Evolutionary conservation across 2,113 vertebrate genomes (phyloP).

Genomic region (Apteryx owenii): DNA sequence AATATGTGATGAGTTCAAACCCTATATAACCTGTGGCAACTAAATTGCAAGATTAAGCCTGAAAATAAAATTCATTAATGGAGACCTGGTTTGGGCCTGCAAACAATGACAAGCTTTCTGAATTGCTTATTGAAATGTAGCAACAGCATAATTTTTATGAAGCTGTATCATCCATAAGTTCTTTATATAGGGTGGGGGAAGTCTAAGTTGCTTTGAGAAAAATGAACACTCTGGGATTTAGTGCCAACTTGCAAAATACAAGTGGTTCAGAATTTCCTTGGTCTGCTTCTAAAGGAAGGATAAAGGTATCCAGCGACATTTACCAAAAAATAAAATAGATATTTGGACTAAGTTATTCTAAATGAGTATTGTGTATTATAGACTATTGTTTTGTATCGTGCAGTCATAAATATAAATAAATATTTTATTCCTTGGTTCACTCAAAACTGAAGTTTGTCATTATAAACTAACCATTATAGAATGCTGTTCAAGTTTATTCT

Average conservation of each 20-base stretch:
- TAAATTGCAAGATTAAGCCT: not conserved
- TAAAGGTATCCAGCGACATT: not conserved
- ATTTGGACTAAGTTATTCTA: not conserved
- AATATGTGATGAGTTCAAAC: not conserved
- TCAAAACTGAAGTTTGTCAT: not conserved
- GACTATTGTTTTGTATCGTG: not conserved
- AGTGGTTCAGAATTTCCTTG: not conserved
- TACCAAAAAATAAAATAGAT: not conserved
- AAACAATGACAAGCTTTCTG: not conserved
- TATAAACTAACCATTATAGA: not conserved
- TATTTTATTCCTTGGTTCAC: not conserved
- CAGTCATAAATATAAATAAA: not conserved
- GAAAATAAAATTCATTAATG: not conserved
- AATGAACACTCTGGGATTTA: not conserved
- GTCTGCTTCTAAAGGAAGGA: not conserved
- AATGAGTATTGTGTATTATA: not conserved
- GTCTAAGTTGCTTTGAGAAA: not conserved
- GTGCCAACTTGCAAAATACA: not conserved
- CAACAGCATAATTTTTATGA: not conserved
- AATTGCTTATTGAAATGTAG: not conserved
- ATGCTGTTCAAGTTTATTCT: not conserved
- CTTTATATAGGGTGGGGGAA: not conserved
- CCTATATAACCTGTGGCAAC: not conserved
- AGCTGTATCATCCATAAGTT: not conserved
- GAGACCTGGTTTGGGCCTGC: not conserved